These are phyloP conservation scores for Lathronympha strigana DNA, from an alignment of 2,888 invertebrate species.

Conservation along the genomic window DNA sequence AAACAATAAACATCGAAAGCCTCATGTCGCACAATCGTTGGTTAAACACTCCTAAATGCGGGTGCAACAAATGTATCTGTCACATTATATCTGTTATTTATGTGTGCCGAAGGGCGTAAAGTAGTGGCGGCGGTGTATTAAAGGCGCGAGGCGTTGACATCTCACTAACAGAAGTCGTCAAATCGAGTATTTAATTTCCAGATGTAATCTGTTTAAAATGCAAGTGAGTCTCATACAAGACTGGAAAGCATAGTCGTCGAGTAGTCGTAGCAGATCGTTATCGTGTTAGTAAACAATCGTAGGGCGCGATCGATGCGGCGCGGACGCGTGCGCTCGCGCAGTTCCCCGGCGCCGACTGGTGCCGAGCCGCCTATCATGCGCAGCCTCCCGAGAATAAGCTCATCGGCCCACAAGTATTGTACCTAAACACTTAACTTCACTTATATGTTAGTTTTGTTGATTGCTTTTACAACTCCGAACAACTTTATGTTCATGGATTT, in stretches of 20 bases:
- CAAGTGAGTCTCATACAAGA: constrained; percentile 52
- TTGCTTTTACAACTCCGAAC: constrained; percentile 23
- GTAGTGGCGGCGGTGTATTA: constrained; percentile 68
- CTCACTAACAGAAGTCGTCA: constrained; percentile 72
- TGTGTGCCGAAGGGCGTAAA: constrained; percentile 68
- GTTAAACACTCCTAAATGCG: constrained; percentile 68
- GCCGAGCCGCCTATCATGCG: constrained; percentile 60
- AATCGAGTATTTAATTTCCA: constrained; percentile 63
- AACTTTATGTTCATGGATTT: constrained; percentile 23
- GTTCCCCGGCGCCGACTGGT: constrained; percentile 76
- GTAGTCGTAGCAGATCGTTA: constrained; percentile 50
- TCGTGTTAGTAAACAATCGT: constrained; percentile 74
- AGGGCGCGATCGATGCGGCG: constrained; percentile 47
- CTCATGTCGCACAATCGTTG: constrained; percentile 71
- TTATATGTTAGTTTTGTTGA: constrained; percentile 39
- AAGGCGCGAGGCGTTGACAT: constrained; percentile 72
- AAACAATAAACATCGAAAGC: constrained; percentile 73
- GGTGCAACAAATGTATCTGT: constrained; percentile 74
- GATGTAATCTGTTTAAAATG: constrained; percentile 56
- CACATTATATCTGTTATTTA: constrained; percentile 80
- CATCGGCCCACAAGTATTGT: constrained; percentile 41
- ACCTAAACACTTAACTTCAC: constrained; percentile 46
- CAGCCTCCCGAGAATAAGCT: constrained; percentile 67
- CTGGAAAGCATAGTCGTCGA: constrained; percentile 51
- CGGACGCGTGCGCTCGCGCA: constrained; percentile 79